Evolutionary conservation across 2,888 invertebrate genomes (phyloP).

Genomic region (Eutolmus rufibarbis): DNA sequence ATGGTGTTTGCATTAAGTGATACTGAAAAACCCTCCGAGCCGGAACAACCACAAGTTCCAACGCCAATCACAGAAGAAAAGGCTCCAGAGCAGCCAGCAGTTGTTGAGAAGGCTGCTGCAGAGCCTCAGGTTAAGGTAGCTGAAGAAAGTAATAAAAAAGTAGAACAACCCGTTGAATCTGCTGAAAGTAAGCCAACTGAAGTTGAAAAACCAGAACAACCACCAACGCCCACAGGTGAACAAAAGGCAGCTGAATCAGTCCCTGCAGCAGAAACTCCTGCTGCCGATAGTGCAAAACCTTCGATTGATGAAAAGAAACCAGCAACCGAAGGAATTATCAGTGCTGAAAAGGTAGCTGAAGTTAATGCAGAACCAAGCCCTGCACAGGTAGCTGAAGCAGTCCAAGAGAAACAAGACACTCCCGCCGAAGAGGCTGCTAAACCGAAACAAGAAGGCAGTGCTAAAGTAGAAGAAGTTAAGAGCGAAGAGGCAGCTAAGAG

Average conservation of each 20-base stretch:
- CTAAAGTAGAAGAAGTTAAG: not conserved
- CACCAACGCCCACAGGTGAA: not conserved
- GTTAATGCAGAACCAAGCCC: not conserved
- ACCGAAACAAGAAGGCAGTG: not conserved
- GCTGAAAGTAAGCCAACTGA: not conserved
- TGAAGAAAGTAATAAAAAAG: not conserved
- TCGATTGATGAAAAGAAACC: not conserved
- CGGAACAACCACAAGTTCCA: constrained; percentile 27
- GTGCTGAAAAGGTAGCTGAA: not conserved
- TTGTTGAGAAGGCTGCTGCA: not conserved
- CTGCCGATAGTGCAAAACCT: not conserved
- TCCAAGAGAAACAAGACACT: not conserved
- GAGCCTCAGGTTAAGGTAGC: not conserved
- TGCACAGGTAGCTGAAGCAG: not conserved
- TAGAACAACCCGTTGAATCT: not conserved
- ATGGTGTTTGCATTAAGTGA: constrained; percentile 70
- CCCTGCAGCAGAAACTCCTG: not conserved
- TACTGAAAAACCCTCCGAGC: constrained; percentile 44
- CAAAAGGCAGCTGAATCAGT: constrained; percentile 1
- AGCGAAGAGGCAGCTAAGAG: not conserved
- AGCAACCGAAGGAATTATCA: not conserved
- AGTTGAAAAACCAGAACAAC: not conserved
- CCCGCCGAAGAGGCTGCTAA: not conserved
- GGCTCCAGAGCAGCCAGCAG: not conserved
- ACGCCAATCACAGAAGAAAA: not conserved